phyloP scores from a whole-genome alignment of 1,140 invertebrate genomes.

The Octopus sinensis region DNA sequence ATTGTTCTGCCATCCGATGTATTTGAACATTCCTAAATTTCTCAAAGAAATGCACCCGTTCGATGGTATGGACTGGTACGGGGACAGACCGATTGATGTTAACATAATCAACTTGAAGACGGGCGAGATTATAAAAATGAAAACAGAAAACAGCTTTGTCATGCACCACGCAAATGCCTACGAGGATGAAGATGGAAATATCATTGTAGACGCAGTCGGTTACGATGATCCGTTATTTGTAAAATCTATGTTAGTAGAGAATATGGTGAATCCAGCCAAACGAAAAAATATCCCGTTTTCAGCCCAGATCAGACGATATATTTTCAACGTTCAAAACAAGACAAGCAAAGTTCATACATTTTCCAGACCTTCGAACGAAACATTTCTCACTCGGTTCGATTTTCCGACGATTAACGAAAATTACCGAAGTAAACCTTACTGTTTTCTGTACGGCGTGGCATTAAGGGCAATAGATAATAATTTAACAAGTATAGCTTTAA shows the following conservation, averaged over 20 bases:
- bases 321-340: constrained; percentile 31
- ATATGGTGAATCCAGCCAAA: constrained; percentile 26
- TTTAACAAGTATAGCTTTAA: constrained; percentile 38
- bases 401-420: constrained; percentile 49
- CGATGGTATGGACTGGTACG: constrained; percentile 39
- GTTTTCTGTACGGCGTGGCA: constrained; percentile 47
- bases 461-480: constrained; percentile 39
- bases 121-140: constrained; percentile 30
- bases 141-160: constrained; percentile 37
- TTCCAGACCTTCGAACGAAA: constrained; percentile 17
- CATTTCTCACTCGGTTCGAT: constrained; percentile 37
- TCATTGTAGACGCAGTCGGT: constrained; percentile 44
- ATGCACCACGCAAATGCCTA: constrained; percentile 52
- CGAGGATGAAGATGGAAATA: constrained; percentile 28
- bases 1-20: constrained; percentile 43
- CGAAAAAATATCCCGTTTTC: constrained; percentile 33
- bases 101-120: constrained; percentile 39
- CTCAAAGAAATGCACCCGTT: constrained; percentile 33
- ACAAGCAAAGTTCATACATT: constrained; percentile 15
- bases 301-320: constrained; percentile 33
- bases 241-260: constrained; percentile 30
- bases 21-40: constrained; percentile 39
- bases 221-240: constrained; percentile 38
- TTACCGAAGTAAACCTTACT: constrained; percentile 40
- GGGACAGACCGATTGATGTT: constrained; percentile 28